Percentiles rank a stretch among this genome's conserved stretches.
These are phyloP conservation scores for Rhagoletis zephyria DNA, from an alignment of 1,140 invertebrate genomes.

Conservation along the genomic window DNA sequence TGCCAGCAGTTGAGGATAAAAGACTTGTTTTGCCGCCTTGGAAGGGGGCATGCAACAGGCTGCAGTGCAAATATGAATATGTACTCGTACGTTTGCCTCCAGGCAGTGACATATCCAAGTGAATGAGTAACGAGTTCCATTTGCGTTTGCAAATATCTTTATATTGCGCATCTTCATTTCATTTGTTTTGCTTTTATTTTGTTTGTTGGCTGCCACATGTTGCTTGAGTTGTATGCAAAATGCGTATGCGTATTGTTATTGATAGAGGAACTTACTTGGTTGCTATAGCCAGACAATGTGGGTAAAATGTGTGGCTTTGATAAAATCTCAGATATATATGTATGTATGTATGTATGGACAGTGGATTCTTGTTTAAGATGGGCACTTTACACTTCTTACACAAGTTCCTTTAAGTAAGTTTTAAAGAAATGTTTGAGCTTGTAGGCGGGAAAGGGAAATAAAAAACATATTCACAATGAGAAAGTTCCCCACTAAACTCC, in stretches of 20 bases:
- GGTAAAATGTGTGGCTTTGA: background rate
- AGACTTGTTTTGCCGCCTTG: slow-evolving; percentile 22
- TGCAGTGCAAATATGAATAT: background rate
- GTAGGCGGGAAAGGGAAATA: too few species aligned
- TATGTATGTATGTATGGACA: too few species aligned
- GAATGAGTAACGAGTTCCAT: slow-evolving; percentile 48
- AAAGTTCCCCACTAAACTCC: too few species aligned
- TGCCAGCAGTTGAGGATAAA: slow-evolving; percentile 43
- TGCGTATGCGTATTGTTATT: background rate
- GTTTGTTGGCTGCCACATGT: background rate
- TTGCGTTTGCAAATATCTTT: background rate
- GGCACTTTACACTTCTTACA: too few species aligned
- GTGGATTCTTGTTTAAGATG: too few species aligned
- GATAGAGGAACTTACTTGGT: too few species aligned
- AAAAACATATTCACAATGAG: too few species aligned
- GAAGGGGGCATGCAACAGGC: background rate
- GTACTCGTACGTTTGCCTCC: background rate
- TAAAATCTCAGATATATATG: too few species aligned
- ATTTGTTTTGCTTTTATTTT: background rate
- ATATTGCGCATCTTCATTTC: slow-evolving; percentile 24
- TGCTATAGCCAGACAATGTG: background rate
- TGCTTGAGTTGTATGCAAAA: background rate
- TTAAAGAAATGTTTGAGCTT: too few species aligned
- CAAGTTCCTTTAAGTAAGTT: too few species aligned
- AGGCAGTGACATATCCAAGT: slow-evolving; percentile 36